A percentile compares a stretch with the other conserved stretches of the same genome.
Conservation (phyloP, 2,888 invertebrate species). For the Sympetrum striolatum region DNA sequence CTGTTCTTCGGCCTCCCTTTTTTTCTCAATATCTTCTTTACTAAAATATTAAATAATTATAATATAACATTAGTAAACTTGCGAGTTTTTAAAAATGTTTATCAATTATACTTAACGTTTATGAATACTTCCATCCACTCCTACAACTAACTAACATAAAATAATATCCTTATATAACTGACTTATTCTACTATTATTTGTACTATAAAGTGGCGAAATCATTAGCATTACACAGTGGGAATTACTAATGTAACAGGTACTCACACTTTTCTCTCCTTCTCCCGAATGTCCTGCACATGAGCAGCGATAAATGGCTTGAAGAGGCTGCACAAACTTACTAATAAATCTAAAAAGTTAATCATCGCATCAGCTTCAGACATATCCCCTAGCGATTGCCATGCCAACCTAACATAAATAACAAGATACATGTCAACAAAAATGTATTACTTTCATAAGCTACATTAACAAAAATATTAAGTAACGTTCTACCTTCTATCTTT, state of each 20-base stretch:
- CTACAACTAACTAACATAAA: not conserved
- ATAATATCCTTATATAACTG: not conserved
- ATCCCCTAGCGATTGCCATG: conserved; percentile 92
- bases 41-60: conserved; percentile 56
- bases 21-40: conserved; percentile 62
- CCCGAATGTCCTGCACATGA: conserved; percentile 85
- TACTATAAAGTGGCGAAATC: not conserved
- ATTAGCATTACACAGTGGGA: not conserved
- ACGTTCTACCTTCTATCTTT: conserved; percentile 76
- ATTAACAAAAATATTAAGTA: not conserved
- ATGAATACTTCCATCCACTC: too few relatives aligned
- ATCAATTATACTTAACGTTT: too few relatives aligned
- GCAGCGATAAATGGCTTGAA: conserved; percentile 92
- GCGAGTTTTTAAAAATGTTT: too few relatives aligned
- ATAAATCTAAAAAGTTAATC: conserved; percentile 87
- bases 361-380: conserved; percentile 87
- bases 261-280: conserved; percentile 71
- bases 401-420: conserved; percentile 64
- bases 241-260: conserved; percentile 49
- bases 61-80: not conserved
- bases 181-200: not conserved
- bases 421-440: not conserved
- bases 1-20: conserved; percentile 69
- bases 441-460: not conserved
- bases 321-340: conserved; percentile 87